Conservation (phyloP, 2,888 invertebrate genomes). For the Antitype chi region DNA sequence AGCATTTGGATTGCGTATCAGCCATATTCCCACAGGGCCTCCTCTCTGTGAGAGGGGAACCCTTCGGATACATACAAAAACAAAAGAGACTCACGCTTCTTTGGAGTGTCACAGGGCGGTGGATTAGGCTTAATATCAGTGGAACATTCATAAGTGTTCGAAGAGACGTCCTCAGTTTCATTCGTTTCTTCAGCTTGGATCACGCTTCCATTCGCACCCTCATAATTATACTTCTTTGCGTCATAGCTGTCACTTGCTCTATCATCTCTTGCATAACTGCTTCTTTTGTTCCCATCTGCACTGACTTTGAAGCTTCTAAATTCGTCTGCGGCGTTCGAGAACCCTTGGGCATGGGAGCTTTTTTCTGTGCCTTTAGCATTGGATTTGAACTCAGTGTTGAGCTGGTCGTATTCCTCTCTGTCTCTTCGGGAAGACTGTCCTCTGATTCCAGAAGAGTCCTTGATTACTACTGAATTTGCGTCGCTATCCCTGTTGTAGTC, state of each 20-base stretch:
- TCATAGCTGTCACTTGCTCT: neutral
- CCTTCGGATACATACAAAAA: neutral
- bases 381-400: neutral
- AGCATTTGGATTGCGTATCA: too few relatives aligned
- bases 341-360: rapidly evolving
- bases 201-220: neutral
- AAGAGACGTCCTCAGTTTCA: neutral
- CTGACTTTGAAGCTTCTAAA: neutral
- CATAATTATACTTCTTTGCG: neutral
- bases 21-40: too few relatives aligned
- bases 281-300: neutral
- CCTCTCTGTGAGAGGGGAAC: neutral
- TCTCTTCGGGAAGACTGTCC: neutral
- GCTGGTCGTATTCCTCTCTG: neutral
- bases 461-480: too few relatives aligned
- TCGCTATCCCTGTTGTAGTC: neutral
- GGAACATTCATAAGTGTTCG: neutral
- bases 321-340: too few relatives aligned
- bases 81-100: neutral
- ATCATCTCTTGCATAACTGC: neutral
- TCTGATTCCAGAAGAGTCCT: neutral
- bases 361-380: neutral
- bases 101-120: neutral
- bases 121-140: neutral
- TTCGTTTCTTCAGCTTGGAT: neutral